A percentile compares a stretch with the other conserved stretches of the same genome.
Conservation (phyloP, 2,113 vertebrate species). For the Apteryx mantelli region DNA sequence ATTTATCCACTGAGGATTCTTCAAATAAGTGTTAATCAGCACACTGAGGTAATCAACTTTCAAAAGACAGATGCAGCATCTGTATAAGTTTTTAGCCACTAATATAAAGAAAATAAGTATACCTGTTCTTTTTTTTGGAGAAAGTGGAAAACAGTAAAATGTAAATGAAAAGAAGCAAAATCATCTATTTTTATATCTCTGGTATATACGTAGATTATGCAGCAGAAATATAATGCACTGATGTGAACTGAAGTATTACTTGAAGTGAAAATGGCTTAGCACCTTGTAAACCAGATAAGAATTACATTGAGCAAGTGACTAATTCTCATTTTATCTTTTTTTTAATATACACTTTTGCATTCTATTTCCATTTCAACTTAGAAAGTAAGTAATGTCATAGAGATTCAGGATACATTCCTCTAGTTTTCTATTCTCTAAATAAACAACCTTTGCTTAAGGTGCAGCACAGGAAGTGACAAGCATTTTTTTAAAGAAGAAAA, state of each 20-base stretch:
- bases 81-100: neutral
- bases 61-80: neutral
- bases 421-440: neutral
- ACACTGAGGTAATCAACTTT: neutral
- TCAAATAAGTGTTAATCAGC: neutral
- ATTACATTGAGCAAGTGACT: neutral
- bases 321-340: neutral
- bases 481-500: neutral
- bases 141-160: neutral
- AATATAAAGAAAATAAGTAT: neutral
- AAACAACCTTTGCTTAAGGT: neutral
- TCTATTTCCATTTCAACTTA: neutral
- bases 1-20: neutral
- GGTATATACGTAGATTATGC: neutral
- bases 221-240: neutral
- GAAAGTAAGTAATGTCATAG: neutral
- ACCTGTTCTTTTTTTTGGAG: accelerated
- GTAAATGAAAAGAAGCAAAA: neutral
- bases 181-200: neutral
- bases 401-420: neutral
- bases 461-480: neutral
- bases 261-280: neutral
- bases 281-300: neutral
- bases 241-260: neutral
- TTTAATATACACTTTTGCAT: neutral